A percentile compares a stretch with the other conserved stretches of the same genome.
These are phyloP conservation scores for Speoplatyrhinus poulsoni DNA, from an alignment of 2,113 vertebrate genomes.

Conservation along the genomic window DNA sequence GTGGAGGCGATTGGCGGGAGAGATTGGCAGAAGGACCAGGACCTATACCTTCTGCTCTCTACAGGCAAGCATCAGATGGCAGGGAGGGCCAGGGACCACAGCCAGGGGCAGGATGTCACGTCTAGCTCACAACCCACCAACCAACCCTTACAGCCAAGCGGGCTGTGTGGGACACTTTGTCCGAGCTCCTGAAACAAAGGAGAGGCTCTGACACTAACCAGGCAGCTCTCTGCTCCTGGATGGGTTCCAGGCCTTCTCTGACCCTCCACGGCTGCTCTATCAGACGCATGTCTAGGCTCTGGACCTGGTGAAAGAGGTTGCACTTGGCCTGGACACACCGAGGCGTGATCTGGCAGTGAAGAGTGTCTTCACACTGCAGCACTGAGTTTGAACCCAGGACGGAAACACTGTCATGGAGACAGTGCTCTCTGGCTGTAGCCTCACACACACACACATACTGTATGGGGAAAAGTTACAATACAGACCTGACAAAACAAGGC, in stretches of 20 bases:
- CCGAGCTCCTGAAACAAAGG: constrained; percentile 63
- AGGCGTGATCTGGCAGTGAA: too few species aligned
- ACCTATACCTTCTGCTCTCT: constrained; percentile 71
- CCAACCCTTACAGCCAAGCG: constrained; percentile 50
- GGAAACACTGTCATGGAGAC: too few species aligned
- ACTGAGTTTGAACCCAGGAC: too few species aligned
- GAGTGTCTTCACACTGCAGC: too few species aligned
- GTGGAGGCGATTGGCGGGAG: constrained; percentile 16
- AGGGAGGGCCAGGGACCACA: constrained; percentile 47
- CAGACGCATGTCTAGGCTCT: background rate
- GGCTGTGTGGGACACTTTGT: constrained; percentile 60
- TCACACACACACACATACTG: too few species aligned
- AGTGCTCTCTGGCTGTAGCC: too few species aligned
- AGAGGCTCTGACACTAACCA: constrained; percentile 63
- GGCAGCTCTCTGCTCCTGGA: constrained; percentile 59
- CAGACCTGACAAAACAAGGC: too few species aligned
- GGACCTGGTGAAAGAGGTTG: too few species aligned
- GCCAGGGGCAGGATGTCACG: constrained; percentile 75
- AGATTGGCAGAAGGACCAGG: constrained; percentile 53
- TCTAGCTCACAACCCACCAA: constrained; percentile 62
- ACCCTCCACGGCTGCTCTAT: too few species aligned
- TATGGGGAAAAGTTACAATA: too few species aligned
- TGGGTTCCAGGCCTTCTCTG: constrained; percentile 61
- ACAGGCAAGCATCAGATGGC: constrained; percentile 61
- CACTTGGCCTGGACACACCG: too few species aligned